Percentiles rank a stretch among this genome's conserved stretches.
Evolutionary conservation across 2,113 vertebrate genomes (phyloP).

Genomic region (Stictonetta naevosa): DNA sequence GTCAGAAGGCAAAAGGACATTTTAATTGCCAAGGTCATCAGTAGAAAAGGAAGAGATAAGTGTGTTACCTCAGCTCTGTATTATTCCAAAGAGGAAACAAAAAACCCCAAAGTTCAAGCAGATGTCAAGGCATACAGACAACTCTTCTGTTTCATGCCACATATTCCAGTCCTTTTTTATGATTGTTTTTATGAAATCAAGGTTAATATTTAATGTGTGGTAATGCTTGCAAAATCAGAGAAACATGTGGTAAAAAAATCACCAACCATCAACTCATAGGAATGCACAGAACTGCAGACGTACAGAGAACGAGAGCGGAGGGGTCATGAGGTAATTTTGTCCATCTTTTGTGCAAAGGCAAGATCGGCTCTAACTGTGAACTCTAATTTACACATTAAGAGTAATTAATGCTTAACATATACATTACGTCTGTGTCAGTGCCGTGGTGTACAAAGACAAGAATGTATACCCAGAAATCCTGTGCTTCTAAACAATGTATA

Average conservation of each 20-base stretch:
- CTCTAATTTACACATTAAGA: neutral
- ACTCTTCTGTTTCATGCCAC: neutral
- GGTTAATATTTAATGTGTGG: neutral
- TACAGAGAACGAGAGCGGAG: neutral
- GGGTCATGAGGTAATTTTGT: neutral
- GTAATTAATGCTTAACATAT: neutral
- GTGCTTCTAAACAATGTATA: neutral
- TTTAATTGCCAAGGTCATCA: neutral
- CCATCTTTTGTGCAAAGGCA: neutral
- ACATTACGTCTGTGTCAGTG: neutral
- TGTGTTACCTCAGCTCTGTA: neutral
- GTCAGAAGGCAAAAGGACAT: neutral
- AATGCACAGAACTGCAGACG: neutral
- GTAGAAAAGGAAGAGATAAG: neutral
- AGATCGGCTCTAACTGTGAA: neutral
- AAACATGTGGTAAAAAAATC: neutral
- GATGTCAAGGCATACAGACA: neutral
- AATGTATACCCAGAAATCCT: neutral
- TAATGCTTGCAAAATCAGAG: neutral
- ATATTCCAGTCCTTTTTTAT: neutral
- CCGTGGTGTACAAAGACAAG: neutral
- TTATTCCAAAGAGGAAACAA: neutral
- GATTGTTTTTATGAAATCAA: neutral
- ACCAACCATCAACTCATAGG: neutral
- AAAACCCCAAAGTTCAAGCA: neutral